Base-by-base conservation (phyloP, 2,113 vertebrate species). In the Eurystomus gularis region DNA sequence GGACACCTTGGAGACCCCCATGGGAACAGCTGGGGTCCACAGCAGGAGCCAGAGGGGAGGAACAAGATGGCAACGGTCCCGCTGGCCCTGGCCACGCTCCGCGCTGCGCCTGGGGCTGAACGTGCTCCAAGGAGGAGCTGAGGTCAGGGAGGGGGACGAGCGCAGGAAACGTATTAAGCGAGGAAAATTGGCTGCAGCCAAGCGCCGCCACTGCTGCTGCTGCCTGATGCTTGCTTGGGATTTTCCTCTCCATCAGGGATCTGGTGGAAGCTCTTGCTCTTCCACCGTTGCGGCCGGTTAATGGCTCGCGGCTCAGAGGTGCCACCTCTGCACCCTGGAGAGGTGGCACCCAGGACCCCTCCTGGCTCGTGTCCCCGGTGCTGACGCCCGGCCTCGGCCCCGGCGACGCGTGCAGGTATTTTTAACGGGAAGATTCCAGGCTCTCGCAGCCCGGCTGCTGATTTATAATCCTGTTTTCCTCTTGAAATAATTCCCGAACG, bases 101-200 rank as follows among this genome's bases (percentile, higher is more conserved):
- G 61, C 54, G 70, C 52, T 37, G 89, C 12, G 90, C 64, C 90
- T 90, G 90, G 93, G 71, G 73, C 89, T 87, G 95, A 96, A 79
- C 58, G 26, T 70, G 91, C 93, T 95, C 93, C 93, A 82, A 96
- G 93, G 93, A 96, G 91, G 93, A 91, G 96, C 82, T 51, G 94
- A 95, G 95, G 93, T 96, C 95, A 88, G 94, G 89, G 83, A 93
- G 93, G 86, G 73, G 93, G 91, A 62, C 33, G 93, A 96, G 77
- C 13, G 77, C 94, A 96, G 96, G 94, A 95, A 94, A 89, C 73
- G 3, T 40, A 96, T 93, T 90, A 96, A 93, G 93, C 11, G 73
- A 95, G 92, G 94, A 96, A 94, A 96, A 96, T 89, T 89, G 96
- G 91, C 93, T 75, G 91, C 88, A 94, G 96, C 79, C 62, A 20